These are phyloP conservation scores for Crax fasciolata DNA, from an alignment of 2,797 vertebrate species.

Conservation along the genomic window DNA sequence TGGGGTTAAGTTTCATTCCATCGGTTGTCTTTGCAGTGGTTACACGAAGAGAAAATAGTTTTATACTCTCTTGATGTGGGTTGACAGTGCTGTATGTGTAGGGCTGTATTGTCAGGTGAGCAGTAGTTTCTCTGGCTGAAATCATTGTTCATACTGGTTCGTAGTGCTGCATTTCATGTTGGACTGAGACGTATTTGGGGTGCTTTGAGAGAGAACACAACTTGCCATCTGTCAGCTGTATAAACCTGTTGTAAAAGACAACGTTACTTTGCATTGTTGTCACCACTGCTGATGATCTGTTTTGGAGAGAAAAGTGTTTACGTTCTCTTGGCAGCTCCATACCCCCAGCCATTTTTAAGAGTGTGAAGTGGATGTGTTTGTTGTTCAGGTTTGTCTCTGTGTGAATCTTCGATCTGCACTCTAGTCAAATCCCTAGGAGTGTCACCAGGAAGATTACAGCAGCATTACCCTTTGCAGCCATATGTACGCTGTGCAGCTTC, in stretches of 20 bases:
- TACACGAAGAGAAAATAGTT: not conserved
- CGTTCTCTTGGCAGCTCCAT: not conserved
- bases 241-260: not conserved
- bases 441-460: constrained; percentile 44
- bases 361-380: not conserved
- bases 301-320: not conserved
- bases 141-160: not conserved
- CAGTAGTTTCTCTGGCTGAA: not conserved
- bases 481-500: constrained; percentile 29
- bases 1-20: not conserved
- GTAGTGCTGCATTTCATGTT: not conserved
- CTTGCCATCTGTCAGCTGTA: constrained; percentile 10
- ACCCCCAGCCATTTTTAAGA: not conserved
- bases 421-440: constrained; percentile 44
- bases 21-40: not conserved
- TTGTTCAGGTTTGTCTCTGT: constrained; percentile 17
- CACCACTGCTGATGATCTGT: not conserved
- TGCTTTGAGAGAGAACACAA: not conserved
- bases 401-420: not conserved
- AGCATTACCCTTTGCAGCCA: constrained; percentile 42
- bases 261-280: rapidly evolving
- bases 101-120: not conserved
- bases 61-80: not conserved
- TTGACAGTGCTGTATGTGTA: not conserved
- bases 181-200: not conserved